Evolutionary conservation across 2,888 invertebrate species (phyloP).

Genomic region (Rotaria magnacalcarata): DNA sequence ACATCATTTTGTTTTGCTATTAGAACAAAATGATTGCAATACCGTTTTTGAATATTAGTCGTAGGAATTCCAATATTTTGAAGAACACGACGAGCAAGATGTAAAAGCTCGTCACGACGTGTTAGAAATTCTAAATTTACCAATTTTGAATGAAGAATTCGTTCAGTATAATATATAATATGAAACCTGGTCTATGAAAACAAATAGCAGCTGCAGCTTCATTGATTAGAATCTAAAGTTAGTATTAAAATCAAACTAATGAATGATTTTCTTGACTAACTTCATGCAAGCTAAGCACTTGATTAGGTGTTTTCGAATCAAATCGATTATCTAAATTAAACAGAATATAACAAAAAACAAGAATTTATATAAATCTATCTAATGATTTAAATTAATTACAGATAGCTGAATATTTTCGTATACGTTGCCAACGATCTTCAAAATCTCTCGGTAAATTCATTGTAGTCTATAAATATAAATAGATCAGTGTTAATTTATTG

Average conservation of each 20-base stretch:
- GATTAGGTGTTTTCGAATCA: background rate
- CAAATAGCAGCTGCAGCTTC: slow-evolving; percentile 9
- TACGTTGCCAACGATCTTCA: slow-evolving; percentile 29
- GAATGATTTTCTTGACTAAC: background rate
- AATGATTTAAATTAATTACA: background rate
- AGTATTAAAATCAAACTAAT: background rate
- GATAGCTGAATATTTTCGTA: background rate
- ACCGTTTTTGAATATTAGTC: background rate
- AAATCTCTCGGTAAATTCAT: slow-evolving; percentile 21
- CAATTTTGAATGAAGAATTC: background rate
- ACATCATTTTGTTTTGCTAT: background rate
- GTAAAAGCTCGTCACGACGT: background rate
- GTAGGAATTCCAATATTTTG: background rate
- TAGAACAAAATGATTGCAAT: background rate
- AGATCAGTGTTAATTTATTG: background rate
- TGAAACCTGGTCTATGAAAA: background rate
- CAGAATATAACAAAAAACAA: background rate
- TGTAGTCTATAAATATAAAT: background rate
- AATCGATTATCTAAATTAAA: slow-evolving; percentile 23
- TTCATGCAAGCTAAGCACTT: background rate
- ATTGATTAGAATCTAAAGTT: background rate
- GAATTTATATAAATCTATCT: background rate
- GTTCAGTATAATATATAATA: too few relatives aligned
- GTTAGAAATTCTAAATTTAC: background rate
- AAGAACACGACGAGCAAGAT: background rate